phyloP scores from a whole-genome alignment of 2,888 invertebrate species.

The Lepidonotus clava region DNA sequence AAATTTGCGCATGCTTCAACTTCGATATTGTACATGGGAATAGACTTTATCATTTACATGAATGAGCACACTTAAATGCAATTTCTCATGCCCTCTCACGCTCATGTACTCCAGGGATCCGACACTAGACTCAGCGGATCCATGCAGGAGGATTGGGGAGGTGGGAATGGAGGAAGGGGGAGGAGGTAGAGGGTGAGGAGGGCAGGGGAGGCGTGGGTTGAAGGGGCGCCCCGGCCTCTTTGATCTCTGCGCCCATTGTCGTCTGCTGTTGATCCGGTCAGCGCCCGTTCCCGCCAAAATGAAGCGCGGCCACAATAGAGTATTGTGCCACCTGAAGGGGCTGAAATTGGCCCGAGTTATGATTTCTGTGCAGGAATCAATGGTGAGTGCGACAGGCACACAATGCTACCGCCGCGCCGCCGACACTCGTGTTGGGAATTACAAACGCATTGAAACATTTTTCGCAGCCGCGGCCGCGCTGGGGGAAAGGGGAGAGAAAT shows the following conservation, averaged over 20 bases:
- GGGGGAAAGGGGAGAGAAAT: not conserved
- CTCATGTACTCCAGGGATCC: too few relatives aligned
- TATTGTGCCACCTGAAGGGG: not conserved
- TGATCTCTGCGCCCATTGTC: constrained; percentile 33
- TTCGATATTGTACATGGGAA: too few relatives aligned
- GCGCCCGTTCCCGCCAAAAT: not conserved
- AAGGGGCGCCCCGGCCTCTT: not conserved
- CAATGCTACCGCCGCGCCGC: not conserved
- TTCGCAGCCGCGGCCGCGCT: not conserved
- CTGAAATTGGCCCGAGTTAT: constrained; percentile 11
- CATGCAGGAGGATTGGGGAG: too few relatives aligned
- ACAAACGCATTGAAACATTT: constrained; percentile 8
- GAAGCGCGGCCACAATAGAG: not conserved
- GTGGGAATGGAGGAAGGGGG: too few relatives aligned
- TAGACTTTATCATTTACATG: too few relatives aligned
- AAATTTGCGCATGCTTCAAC: too few relatives aligned
- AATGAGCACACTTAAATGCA: too few relatives aligned
- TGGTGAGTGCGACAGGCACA: not conserved
- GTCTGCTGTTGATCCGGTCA: not conserved
- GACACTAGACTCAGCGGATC: too few relatives aligned
- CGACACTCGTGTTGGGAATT: constrained; percentile 19
- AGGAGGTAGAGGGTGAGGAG: too few relatives aligned
- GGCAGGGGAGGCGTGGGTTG: too few relatives aligned
- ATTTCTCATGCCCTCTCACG: too few relatives aligned
- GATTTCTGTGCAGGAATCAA: constrained; percentile 20